These are phyloP conservation scores for Sphecodes monilicornis DNA, from an alignment of 2,888 invertebrate genomes.

Conservation along the genomic window DNA sequence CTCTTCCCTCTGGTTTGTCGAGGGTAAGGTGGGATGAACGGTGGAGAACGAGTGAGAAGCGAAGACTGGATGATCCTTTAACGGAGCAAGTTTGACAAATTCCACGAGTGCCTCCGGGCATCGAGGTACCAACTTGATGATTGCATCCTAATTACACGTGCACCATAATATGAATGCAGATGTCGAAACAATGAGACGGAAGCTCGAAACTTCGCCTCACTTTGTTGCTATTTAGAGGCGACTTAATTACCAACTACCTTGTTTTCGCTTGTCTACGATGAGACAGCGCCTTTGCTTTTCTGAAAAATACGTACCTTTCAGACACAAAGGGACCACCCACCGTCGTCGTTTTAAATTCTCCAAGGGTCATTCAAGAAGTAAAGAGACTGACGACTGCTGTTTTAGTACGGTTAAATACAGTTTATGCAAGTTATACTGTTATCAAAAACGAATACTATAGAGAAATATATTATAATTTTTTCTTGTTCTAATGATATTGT, in stretches of 20 bases:
- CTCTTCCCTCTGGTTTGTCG: constrained; percentile 6
- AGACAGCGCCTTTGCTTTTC: background rate
- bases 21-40: background rate
- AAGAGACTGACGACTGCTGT: too few relatives aligned
- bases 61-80: constrained; percentile 22
- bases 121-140: constrained; percentile 23
- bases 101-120: constrained; percentile 21
- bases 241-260: constrained; percentile 1
- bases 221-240: constrained; percentile 9
- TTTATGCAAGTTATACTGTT: too few relatives aligned
- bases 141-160: constrained; percentile 32
- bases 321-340: background rate
- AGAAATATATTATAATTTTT: too few relatives aligned
- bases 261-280: background rate
- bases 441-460: too few relatives aligned
- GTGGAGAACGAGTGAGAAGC: background rate
- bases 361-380: too few relatives aligned
- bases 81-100: constrained; percentile 52
- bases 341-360: background rate
- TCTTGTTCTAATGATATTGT: too few relatives aligned
- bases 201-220: background rate
- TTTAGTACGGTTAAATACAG: too few relatives aligned
- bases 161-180: background rate
- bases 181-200: background rate
- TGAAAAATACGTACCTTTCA: background rate